A percentile compares a stretch with the other conserved stretches of the same genome.
Conservation (phyloP, 2,797 vertebrate genomes). For the Apodemus agrarius region DNA sequence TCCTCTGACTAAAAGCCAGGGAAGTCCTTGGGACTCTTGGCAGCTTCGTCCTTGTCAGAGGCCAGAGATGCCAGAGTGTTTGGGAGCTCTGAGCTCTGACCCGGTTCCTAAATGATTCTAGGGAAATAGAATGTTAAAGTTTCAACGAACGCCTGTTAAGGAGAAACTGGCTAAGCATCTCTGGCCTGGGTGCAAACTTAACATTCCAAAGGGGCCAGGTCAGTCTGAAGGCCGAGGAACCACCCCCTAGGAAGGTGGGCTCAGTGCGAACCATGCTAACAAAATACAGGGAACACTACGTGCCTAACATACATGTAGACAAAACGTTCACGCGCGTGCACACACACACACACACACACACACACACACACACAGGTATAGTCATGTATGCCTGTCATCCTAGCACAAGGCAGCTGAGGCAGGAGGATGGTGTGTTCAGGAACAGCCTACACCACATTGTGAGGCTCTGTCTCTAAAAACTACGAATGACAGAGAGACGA, state of each 20-base stretch:
- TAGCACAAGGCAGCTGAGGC: not conserved
- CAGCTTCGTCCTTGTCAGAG: not conserved
- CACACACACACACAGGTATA: not conserved
- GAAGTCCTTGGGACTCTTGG: not conserved
- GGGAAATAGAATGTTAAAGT: not conserved
- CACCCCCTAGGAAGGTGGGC: not conserved
- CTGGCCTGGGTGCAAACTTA: not conserved
- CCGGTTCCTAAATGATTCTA: not conserved
- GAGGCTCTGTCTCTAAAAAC: not conserved
- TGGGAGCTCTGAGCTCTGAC: not conserved
- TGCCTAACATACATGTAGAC: not conserved
- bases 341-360: no score
- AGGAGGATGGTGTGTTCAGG: not conserved
- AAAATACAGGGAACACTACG: not conserved
- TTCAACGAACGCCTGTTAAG: not conserved
- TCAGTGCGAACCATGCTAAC: not conserved
- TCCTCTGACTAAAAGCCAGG: not conserved
- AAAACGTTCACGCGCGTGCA: not conserved
- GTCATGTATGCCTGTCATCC: not conserved
- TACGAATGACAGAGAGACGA: not conserved
- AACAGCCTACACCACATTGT: not conserved
- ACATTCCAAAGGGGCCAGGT: not conserved
- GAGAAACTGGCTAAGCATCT: not conserved
- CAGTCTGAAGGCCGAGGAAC: not conserved
- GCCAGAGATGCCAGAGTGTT: not conserved